Evolutionary conservation across 2,797 vertebrate genomes (phyloP), one percentile per base, ranked within the genome.

Genomic region (Anguilla anguilla): DNA sequence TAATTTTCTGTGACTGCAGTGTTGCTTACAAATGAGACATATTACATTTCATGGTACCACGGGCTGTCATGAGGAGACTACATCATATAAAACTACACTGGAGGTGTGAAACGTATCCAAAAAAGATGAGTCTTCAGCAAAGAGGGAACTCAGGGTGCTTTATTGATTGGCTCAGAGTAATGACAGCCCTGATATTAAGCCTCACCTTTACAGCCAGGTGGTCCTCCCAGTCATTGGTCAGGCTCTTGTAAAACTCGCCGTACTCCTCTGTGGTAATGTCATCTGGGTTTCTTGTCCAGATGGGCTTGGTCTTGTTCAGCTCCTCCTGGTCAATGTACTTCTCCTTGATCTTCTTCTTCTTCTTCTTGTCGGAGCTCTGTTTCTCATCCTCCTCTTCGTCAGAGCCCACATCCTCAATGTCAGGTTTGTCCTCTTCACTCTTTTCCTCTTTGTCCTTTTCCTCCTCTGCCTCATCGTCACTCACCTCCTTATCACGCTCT

Each of bases 151-250:
- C 64, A 67, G 64, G 64, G 64, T 67, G 22, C 22, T 74, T 31
- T 31, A 2, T 74, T 74, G 28, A 31, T 39, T 74, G 9, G 69
- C 28, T 15, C 9, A 15, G 2, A 74, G 13, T 39, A 13, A 74
- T 39, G 31, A 31, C 28, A 39, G 6, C 53, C 6, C 61, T 74
- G 11, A 28, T 0, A 55, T 83, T 31, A 61, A 51, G 31, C 69
- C 94, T 91, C 92, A 98, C 96, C 93, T 99, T 99, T 39, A 98
- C 97, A 22, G 98, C 97, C 91, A 98, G 86, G 64, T 99, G 98
- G 49, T 99, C 98, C 89, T 99, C 98, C 98, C 98, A 99, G 88
- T 99, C 98, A 0, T 99, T 99, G 6, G 97, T 98, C 0, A 99
- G 91, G 88, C 98, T 98, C 94, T 98, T 99, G 87, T 98, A 98